Percentiles rank a stretch among this genome's conserved stretches.
Evolutionary conservation across 2,888 invertebrate species (phyloP).

Genomic region (Podotricha telesiphe): DNA sequence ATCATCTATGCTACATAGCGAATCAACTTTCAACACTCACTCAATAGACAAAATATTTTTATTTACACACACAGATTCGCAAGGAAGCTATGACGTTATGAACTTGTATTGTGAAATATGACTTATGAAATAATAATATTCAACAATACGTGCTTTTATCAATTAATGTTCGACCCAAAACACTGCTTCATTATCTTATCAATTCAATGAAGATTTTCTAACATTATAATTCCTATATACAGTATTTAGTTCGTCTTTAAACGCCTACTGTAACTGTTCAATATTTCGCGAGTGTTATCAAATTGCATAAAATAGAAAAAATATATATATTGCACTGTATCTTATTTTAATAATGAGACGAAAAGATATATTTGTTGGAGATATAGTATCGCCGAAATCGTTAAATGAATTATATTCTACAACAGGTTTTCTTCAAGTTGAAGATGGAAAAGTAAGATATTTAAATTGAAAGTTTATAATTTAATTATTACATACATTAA

Average conservation of each 20-base stretch:
- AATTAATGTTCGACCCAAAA: not conserved
- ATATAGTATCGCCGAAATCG: constrained; percentile 59
- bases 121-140: constrained; percentile 6
- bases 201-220: not conserved
- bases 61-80: not conserved
- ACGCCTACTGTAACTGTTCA: not conserved
- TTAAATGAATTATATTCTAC: constrained; percentile 58
- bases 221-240: too few relatives aligned
- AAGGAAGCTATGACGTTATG: not conserved
- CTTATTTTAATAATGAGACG: constrained; percentile 53
- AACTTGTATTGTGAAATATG: too few relatives aligned
- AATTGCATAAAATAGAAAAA: not conserved
- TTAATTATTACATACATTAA: not conserved
- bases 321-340: not conserved
- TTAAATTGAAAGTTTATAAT: constrained; percentile 20
- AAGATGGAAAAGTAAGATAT: constrained; percentile 82
- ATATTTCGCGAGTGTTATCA: not conserved
- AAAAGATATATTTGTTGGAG: constrained; percentile 62
- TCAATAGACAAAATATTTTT: not conserved
- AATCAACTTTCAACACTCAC: too few relatives aligned
- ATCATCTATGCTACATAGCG: not conserved
- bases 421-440: constrained; percentile 82
- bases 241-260: not conserved
- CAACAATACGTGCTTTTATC: not conserved
- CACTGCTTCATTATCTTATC: not conserved